Conservation (phyloP, 2,113 vertebrate genomes). For the Cathartes aura region DNA sequence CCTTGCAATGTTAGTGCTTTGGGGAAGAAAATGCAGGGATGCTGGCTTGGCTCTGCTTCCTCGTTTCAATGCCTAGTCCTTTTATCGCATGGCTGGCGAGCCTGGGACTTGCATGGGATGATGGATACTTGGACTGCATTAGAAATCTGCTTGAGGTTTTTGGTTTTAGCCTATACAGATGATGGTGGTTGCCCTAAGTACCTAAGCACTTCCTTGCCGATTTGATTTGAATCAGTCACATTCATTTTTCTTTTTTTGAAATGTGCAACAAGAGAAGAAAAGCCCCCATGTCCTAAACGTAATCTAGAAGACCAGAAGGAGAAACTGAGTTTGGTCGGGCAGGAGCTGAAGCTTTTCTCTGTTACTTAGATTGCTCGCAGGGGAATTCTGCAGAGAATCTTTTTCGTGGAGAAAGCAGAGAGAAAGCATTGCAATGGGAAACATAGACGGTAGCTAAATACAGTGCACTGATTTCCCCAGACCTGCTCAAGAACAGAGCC, state of each 20-base stretch:
- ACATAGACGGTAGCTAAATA: neutral
- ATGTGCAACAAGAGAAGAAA: neutral
- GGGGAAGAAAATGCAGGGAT: neutral
- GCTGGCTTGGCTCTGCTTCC: neutral
- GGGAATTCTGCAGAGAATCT: neutral
- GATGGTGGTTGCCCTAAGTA: neutral
- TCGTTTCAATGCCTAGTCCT: fast-evolving
- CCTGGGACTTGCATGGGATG: neutral
- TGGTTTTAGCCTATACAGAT: neutral
- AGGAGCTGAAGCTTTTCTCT: neutral
- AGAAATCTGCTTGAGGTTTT: neutral
- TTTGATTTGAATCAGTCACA: neutral
- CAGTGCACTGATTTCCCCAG: neutral
- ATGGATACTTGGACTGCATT: neutral
- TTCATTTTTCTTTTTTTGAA: neutral
- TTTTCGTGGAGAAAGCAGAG: neutral
- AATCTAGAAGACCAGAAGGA: neutral
- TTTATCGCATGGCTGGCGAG: fast-evolving
- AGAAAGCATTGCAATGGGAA: neutral
- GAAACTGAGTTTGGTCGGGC: neutral
- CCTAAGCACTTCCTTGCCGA: neutral
- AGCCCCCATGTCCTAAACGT: neutral
- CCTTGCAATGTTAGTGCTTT: neutral
- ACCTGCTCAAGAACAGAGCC: neutral
- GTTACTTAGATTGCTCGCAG: neutral